Conservation (phyloP, 2,113 vertebrate genomes). For the Scortum barcoo region DNA sequence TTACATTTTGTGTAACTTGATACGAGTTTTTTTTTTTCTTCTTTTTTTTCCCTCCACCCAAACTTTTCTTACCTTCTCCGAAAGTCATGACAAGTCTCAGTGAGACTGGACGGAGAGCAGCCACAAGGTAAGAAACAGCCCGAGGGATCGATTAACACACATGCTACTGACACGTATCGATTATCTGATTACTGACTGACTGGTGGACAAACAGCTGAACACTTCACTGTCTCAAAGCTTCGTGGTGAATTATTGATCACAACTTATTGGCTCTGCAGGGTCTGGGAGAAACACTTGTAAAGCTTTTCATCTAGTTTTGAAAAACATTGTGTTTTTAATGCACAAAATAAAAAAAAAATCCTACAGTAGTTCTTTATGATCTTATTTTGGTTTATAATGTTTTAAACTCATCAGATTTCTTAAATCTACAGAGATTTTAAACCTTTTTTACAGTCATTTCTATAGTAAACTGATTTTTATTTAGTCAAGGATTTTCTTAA, state of each 20-base stretch:
- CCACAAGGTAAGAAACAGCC: conserved; percentile 70
- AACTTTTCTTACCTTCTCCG: conserved; percentile 66
- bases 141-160: neutral
- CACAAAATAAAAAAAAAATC: neutral
- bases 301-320: neutral
- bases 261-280: neutral
- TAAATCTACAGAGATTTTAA: no score
- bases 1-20: neutral
- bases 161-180: neutral
- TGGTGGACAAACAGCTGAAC: neutral
- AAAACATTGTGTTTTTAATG: neutral
- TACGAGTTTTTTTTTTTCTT: neutral
- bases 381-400: neutral
- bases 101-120: conserved; percentile 49
- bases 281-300: neutral
- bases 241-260: neutral
- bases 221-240: neutral
- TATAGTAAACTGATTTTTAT: neutral
- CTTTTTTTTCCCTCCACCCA: conserved; percentile 58
- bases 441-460: no score
- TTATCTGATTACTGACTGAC: conserved; percentile 23
- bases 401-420: no score
- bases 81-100: conserved; percentile 69
- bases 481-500: no score
- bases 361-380: neutral